Evolutionary conservation across 2,888 invertebrate species (phyloP).

Genomic region (Dicycla oo): DNA sequence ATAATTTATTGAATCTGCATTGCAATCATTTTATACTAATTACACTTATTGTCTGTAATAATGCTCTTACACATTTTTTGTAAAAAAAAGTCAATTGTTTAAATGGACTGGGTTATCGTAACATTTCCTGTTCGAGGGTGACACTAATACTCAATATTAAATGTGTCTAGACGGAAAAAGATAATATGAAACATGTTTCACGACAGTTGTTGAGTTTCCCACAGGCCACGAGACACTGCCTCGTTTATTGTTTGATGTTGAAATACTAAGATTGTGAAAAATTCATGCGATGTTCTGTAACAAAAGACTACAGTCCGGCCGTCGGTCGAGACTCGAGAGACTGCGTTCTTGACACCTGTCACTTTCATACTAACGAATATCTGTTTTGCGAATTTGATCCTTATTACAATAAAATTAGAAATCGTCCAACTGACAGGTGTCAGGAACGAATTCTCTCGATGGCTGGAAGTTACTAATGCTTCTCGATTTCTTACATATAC

Average conservation of each 20-base stretch:
- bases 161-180: constrained; percentile 76
- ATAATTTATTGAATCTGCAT: constrained; percentile 1
- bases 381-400: too few relatives aligned
- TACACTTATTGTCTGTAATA: constrained; percentile 21
- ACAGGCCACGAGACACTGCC: constrained; percentile 63
- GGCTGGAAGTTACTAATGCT: background rate
- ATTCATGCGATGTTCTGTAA: constrained; percentile 42
- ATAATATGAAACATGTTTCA: constrained; percentile 67
- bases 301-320: constrained; percentile 7
- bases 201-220: constrained; percentile 79
- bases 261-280: constrained; percentile 62
- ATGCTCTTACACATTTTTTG: constrained; percentile 25
- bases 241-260: constrained; percentile 54
- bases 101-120: constrained; percentile 8
- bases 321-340: too few relatives aligned
- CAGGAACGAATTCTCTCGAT: too few relatives aligned
- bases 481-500: constrained; percentile 32
- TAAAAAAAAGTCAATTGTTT: constrained; percentile 29
- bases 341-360: too few relatives aligned
- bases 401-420: too few relatives aligned
- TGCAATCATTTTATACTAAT: constrained; percentile 25
- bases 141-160: constrained; percentile 61
- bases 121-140: constrained; percentile 42
- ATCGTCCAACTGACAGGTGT: too few relatives aligned
- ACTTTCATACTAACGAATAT: too few relatives aligned